A percentile compares a stretch with the other conserved stretches of the same genome.
Evolutionary conservation across 2,888 invertebrate genomes (phyloP).

Genomic region (Macaria liturata): DNA sequence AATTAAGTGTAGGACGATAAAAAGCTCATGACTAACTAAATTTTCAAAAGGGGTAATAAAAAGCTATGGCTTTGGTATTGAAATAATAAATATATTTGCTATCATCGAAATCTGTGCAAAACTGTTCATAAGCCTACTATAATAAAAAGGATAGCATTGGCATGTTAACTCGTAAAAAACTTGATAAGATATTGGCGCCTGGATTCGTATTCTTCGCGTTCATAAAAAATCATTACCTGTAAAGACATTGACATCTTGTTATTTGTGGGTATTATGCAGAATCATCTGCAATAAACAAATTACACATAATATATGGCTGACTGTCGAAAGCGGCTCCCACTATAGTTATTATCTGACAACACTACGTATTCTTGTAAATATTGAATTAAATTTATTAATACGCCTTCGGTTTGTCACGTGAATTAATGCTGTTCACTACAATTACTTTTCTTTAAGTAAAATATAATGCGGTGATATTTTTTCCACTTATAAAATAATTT

Average conservation of each 20-base stretch:
- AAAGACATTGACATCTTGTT: constrained; percentile 13
- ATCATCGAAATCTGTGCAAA: too few species aligned
- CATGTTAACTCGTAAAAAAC: too few species aligned
- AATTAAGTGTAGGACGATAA: too few species aligned
- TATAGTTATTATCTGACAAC: constrained; percentile 12
- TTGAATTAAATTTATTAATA: constrained; percentile 12
- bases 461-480: constrained; percentile 9
- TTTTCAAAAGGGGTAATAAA: too few species aligned
- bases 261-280: constrained; percentile 4
- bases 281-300: constrained; percentile 4
- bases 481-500: constrained; percentile 4
- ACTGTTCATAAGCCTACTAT: too few species aligned
- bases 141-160: too few species aligned
- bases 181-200: too few species aligned
- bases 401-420: constrained; percentile 15
- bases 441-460: constrained; percentile 16
- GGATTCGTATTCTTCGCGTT: neutral
- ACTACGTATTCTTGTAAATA: constrained; percentile 13
- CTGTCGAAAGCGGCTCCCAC: constrained; percentile 7
- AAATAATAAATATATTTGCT: too few species aligned
- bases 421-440: constrained; percentile 20
- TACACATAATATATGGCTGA: constrained; percentile 3
- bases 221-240: constrained; percentile 20
- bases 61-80: too few species aligned
- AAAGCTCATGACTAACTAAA: too few species aligned